Evolutionary conservation across 1,140 invertebrate genomes (phyloP).

Genomic region (Daktulosphaira vitifoliae): DNA sequence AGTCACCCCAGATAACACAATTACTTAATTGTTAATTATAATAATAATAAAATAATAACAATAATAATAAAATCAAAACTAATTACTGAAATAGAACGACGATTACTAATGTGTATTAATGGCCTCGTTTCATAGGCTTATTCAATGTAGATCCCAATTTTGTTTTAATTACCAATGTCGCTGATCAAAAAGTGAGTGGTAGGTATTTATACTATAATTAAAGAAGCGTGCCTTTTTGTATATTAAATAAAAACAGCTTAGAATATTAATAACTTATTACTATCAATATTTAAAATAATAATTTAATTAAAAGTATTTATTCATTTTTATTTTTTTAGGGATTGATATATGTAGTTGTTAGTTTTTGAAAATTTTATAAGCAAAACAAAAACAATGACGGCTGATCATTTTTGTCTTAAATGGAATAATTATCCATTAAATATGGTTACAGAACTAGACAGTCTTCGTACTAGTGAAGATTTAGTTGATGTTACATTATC

Average conservation of each 20-base stretch:
- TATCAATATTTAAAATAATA: no score
- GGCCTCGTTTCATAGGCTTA: conserved; percentile 18
- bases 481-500: conserved; percentile 75
- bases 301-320: no score
- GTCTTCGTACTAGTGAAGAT: conserved; percentile 66
- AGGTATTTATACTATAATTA: no score
- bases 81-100: conserved; percentile 20
- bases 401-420: conserved; percentile 77
- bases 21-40: conserved; percentile 30
- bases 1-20: conserved; percentile 16
- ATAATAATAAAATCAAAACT: conserved; percentile 1
- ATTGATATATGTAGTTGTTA: no score
- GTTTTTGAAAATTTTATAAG: no score
- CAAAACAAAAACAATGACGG: conserved; percentile 36
- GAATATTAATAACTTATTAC: no score
- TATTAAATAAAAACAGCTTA: no score
- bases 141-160: conserved; percentile 9
- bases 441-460: conserved; percentile 71
- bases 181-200: conserved; percentile 1
- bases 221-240: no score
- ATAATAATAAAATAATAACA: conserved; percentile 27
- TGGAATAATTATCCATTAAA: conserved; percentile 90
- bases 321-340: no score
- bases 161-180: conserved; percentile 18
- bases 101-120: conserved; percentile 16